Evolutionary conservation across 30 jellyfish, hydroid and myxozoan species (phyloP).

Genomic region (Sanderia malayensis): DNA sequence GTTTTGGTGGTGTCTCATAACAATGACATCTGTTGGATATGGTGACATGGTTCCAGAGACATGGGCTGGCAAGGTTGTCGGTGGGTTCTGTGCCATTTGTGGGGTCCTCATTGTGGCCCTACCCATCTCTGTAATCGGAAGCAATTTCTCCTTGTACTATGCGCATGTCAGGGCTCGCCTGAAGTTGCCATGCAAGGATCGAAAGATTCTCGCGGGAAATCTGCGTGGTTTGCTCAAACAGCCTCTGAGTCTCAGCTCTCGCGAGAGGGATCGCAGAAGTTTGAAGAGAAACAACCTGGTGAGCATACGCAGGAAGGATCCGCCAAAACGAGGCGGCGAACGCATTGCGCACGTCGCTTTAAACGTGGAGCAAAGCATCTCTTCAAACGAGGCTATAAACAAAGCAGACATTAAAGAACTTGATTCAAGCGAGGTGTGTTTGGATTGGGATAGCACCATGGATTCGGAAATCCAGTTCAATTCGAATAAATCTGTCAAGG

Average conservation of each 20-base stretch:
- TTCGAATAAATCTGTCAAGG: not conserved
- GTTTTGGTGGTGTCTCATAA: slow-evolving; percentile 95
- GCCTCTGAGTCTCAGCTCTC: slow-evolving; percentile 84
- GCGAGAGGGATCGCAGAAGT: slow-evolving; percentile 84
- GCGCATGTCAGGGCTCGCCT: slow-evolving; percentile 95
- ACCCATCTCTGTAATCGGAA: slow-evolving; percentile 93
- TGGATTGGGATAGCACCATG: slow-evolving; percentile 51
- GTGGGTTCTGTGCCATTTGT: slow-evolving; percentile 82
- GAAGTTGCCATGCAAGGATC: slow-evolving; percentile 81
- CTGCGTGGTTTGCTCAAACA: slow-evolving; percentile 89
- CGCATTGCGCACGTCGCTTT: not conserved
- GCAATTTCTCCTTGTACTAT: slow-evolving; percentile 84
- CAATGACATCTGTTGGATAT: slow-evolving; percentile 96
- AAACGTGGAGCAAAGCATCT: not conserved
- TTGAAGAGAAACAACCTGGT: slow-evolving; percentile 40
- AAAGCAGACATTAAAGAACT: not conserved
- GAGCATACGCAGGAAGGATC: slow-evolving; percentile 51
- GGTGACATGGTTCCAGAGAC: slow-evolving; percentile 95
- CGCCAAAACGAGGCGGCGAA: slow-evolving; percentile 23
- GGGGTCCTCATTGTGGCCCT: slow-evolving; percentile 89
- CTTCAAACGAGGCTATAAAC: not conserved
- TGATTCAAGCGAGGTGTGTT: slow-evolving; percentile 32
- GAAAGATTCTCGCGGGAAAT: slow-evolving; percentile 79
- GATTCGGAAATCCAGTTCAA: slow-evolving; percentile 35
- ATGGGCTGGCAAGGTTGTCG: slow-evolving; percentile 89